Percentiles rank a stretch among this genome's conserved stretches.
These are phyloP conservation scores for Saxidomus purpurata DNA, from an alignment of 1,140 invertebrate species.

Conservation along the genomic window DNA sequence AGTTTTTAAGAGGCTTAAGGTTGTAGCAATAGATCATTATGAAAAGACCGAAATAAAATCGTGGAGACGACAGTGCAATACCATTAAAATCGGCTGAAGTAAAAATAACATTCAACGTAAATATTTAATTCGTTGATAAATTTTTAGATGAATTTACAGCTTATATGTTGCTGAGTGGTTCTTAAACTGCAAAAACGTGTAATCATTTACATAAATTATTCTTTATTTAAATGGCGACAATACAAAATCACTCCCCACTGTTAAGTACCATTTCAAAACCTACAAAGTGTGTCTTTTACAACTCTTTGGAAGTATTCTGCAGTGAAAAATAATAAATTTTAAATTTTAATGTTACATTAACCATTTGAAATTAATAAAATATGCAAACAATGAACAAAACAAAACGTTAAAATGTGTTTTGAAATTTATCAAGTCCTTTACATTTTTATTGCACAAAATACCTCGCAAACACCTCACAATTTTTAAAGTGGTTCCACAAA, in stretches of 20 bases:
- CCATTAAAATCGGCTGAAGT: neutral
- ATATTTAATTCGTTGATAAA: neutral
- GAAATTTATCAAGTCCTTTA: too few relatives aligned
- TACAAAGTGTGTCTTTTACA: too few relatives aligned
- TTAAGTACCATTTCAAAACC: too few relatives aligned
- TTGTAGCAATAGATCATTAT: neutral
- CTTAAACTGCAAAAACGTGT: neutral
- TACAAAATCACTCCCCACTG: neutral
- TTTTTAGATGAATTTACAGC: neutral
- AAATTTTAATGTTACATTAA: too few relatives aligned
- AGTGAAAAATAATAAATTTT: too few relatives aligned
- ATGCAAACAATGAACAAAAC: too few relatives aligned
- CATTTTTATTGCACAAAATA: too few relatives aligned
- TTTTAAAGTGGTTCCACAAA: too few relatives aligned
- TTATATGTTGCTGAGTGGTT: neutral
- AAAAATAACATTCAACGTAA: neutral
- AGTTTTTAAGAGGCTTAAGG: slow-evolving; percentile 4
- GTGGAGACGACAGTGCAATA: neutral
- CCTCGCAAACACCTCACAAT: too few relatives aligned
- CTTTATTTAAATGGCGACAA: neutral
- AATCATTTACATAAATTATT: neutral
- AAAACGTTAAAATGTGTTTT: too few relatives aligned
- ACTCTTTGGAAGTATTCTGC: too few relatives aligned
- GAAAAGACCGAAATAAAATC: neutral
- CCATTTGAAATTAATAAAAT: too few relatives aligned